Percentiles rank a stretch among this genome's conserved stretches.
phyloP scores from a whole-genome alignment of 2,888 invertebrate species.

The Halictus quadricinctus region DNA sequence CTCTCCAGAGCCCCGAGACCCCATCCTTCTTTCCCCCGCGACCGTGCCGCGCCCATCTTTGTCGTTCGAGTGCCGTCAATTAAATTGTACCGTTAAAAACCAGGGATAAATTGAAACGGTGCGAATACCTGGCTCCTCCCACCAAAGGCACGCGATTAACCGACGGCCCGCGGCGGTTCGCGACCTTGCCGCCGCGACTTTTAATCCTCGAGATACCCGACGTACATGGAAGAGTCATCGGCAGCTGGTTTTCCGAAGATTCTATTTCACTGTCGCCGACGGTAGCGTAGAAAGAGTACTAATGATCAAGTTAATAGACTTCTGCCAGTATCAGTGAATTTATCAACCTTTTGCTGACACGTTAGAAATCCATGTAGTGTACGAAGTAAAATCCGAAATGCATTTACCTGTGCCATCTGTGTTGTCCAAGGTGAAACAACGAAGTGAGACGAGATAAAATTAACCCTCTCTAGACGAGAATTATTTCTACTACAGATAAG shows the following conservation, averaged over 20 bases:
- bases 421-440: background rate
- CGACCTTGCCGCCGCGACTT: background rate
- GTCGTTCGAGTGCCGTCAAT: constrained; percentile 69
- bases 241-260: background rate
- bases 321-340: background rate
- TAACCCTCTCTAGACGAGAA: background rate
- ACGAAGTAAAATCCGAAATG: background rate
- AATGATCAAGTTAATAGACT: background rate
- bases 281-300: background rate
- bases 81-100: constrained; percentile 72
- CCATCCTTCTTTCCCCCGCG: background rate
- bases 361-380: background rate
- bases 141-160: constrained; percentile 13
- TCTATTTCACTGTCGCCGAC: background rate
- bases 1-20: constrained; percentile 1
- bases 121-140: constrained; percentile 27
- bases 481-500: too few relatives aligned
- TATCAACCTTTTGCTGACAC: background rate
- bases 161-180: background rate
- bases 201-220: background rate
- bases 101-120: constrained; percentile 67
- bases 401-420: background rate
- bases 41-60: constrained; percentile 27
- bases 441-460: background rate
- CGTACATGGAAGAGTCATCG: too few relatives aligned